Evolutionary conservation across 1,140 invertebrate genomes (phyloP).

Genomic region (Lerema accius): DNA sequence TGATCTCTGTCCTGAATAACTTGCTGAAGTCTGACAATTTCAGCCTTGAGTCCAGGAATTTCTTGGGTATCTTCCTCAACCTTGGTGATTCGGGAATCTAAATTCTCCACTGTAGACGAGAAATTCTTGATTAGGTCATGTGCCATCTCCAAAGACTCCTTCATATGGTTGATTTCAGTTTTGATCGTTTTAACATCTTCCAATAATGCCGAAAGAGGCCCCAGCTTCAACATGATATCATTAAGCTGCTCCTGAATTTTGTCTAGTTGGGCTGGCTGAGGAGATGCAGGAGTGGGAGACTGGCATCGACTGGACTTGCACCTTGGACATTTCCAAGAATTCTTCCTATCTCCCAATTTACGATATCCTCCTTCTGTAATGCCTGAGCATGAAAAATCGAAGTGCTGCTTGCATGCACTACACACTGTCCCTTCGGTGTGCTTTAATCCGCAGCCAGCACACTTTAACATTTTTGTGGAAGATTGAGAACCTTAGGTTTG

Average conservation of each 20-base stretch:
- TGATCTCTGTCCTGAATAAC: conserved; percentile 34
- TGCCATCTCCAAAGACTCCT: conserved; percentile 32
- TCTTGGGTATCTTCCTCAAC: conserved; percentile 24
- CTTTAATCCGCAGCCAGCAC: conserved; percentile 5
- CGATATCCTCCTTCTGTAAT: conserved; percentile 14
- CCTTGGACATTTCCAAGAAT: too few relatives aligned
- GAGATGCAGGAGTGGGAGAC: conserved; percentile 2
- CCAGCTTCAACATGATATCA: conserved; percentile 26
- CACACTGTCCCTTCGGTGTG: conserved; percentile 7
- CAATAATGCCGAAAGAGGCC: conserved; percentile 33
- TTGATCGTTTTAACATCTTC: conserved; percentile 42
- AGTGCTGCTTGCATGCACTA: conserved; percentile 3
- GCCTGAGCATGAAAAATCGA: conserved; percentile 7
- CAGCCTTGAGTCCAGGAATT: conserved; percentile 7
- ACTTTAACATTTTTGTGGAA: conserved; percentile 15
- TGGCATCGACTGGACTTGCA: too few relatives aligned
- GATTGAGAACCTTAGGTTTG: neutral
- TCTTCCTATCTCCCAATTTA: conserved; percentile 20
- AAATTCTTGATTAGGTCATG: conserved; percentile 34
- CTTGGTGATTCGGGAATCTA: conserved; percentile 28
- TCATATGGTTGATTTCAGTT: conserved; percentile 30
- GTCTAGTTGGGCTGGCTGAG: conserved; percentile 18
- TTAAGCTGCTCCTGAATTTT: conserved; percentile 34
- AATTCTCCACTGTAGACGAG: conserved; percentile 6
- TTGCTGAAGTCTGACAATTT: conserved; percentile 19